Base-by-base conservation (phyloP, 2,888 invertebrate genomes). In the Pseudococcus jackbeardsleyi region DNA sequence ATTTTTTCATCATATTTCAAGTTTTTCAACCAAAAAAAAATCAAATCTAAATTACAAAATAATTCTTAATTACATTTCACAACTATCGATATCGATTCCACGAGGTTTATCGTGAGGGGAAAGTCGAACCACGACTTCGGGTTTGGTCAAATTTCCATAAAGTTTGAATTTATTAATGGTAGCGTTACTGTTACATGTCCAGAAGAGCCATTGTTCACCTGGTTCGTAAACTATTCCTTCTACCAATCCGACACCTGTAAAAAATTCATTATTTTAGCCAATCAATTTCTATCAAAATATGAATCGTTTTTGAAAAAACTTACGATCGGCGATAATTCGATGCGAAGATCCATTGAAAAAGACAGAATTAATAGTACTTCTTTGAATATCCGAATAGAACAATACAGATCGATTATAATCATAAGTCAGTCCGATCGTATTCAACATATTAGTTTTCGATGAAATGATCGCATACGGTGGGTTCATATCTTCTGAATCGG, bases 341-440 rank as follows among this genome's bases (percentile, higher is more conserved):
- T 96, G 96, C 0, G 93, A 93, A 48, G 93, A 93, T 84, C 97
- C 97, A 92, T 97, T 95, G 92, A 97, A 97, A 91, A 93, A 93
- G 84, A 96, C 97, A 50, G 94, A 93, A 92, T 96, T 95, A 91
- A 98, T 96, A 90, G 96, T 94, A 89, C 96, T 96, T 91, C 95
- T 93, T 91, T 97, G 96, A 89, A 97, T 96, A 92, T 97, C 97
- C 0, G 97, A 97, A 92, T 96, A 98, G 92, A 96, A 97, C 85
- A 97, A 92, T 85, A 94, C 92, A 90, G 94, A 93, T 50, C 92
- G 92, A 89, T 92, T 92, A 92, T 95, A 96, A 92, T 96, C 96
- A 92, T 95, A 96, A 1, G 96, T 94, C 87, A 98, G 93, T 33
- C 96, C 97, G 90, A 97, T 97, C 11, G 96, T 96, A 92, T 97